These are phyloP conservation scores for Otolemur crassicaudatus DNA, from an alignment of 2,797 vertebrate genomes.

Conservation along the genomic window DNA sequence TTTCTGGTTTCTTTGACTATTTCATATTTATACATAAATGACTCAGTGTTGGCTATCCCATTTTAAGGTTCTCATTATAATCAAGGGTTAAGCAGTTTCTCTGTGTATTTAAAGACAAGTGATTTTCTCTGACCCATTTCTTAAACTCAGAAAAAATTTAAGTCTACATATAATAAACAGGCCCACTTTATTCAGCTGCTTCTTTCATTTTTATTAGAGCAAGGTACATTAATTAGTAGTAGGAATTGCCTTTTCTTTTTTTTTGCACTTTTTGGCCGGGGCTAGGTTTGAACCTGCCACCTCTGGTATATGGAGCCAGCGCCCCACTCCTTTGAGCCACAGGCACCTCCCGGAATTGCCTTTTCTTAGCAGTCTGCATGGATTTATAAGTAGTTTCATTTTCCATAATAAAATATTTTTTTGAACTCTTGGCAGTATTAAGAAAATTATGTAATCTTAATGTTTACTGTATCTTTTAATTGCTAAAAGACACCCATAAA, in stretches of 20 bases:
- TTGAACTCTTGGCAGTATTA: neutral
- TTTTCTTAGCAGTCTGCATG: neutral
- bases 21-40: neutral
- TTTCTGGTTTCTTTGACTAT: neutral
- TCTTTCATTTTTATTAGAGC: neutral
- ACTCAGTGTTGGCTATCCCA: neutral
- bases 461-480: neutral
- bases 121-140: neutral
- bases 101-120: neutral
- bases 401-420: neutral
- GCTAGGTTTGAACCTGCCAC: too few species aligned
- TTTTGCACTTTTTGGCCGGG: too few species aligned
- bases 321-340: too few species aligned
- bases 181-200: neutral
- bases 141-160: neutral
- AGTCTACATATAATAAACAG: neutral
- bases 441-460: neutral
- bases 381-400: neutral
- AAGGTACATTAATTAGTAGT: neutral
- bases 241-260: neutral
- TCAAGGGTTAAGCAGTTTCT: neutral
- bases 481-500: conserved; percentile 16
- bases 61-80: neutral
- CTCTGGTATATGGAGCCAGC: too few species aligned
- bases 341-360: neutral